Evolutionary conservation across 1,140 invertebrate genomes (phyloP).

Genomic region (Saccostrea cuccullata): DNA sequence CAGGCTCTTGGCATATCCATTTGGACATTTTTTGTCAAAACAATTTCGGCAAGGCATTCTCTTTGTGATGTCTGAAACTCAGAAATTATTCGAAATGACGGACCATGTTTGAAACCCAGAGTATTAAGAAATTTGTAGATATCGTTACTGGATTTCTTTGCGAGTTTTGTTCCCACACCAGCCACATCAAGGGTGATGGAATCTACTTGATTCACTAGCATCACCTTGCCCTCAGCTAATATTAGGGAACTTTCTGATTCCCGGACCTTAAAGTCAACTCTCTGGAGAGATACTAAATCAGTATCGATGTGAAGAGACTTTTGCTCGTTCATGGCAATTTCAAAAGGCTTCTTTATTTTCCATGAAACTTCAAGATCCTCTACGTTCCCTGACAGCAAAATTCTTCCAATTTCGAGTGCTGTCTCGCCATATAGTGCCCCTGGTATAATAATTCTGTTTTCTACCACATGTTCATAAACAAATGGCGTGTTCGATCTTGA

Average conservation of each 20-base stretch:
- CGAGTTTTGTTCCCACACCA: not conserved
- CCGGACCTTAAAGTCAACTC: not conserved
- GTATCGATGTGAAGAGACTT: not conserved
- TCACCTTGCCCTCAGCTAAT: not conserved
- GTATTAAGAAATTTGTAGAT: not conserved
- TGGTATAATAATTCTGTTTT: constrained; percentile 41
- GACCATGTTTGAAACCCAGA: constrained; percentile 4
- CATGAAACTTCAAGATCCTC: constrained; percentile 7
- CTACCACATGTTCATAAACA: constrained; percentile 52
- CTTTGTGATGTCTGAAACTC: no score
- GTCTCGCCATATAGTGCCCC: constrained; percentile 50
- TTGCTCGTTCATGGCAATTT: not conserved
- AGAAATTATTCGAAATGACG: not conserved
- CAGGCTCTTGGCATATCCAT: not conserved
- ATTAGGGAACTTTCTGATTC: not conserved
- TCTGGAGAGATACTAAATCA: not conserved
- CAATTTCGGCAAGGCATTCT: not conserved
- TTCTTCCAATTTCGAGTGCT: constrained; percentile 46
- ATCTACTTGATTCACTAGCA: not conserved
- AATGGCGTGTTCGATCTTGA: constrained; percentile 33
- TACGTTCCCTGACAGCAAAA: not conserved
- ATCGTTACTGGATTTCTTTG: not conserved
- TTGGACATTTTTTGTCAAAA: not conserved
- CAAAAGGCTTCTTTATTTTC: not conserved
- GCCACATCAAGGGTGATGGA: not conserved